Percentiles rank a stretch among this genome's conserved stretches.
phyloP scores from a whole-genome alignment of 2,888 invertebrate genomes.

The Hirudinaria manillensis region DNA sequence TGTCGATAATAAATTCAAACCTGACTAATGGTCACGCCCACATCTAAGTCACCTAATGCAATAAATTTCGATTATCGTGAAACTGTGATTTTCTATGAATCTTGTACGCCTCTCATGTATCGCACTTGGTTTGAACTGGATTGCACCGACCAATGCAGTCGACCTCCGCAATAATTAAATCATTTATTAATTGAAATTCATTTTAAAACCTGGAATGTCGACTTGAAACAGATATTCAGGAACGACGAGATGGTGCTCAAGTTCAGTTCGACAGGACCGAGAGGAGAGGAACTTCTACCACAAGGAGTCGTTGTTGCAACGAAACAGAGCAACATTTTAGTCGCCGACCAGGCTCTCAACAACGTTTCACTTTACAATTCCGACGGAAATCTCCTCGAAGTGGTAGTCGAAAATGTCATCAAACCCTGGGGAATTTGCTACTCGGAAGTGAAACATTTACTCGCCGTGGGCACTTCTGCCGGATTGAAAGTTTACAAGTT shows the following conservation, averaged over 20 bases:
- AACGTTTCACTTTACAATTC: conserved; percentile 16
- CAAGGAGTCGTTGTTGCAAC: conserved; percentile 18
- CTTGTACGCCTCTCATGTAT: no score
- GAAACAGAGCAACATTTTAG: conserved; percentile 11
- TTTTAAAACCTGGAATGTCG: no score
- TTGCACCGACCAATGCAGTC: no score
- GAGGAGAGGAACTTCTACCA: neutral
- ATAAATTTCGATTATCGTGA: no score
- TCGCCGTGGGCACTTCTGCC: conserved; percentile 9
- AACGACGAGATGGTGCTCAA: conserved; percentile 15
- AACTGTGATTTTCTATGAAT: no score
- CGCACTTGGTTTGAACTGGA: no score
- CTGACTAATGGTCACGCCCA: no score
- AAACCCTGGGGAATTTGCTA: conserved; percentile 13
- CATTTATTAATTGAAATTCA: no score
- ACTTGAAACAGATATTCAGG: conserved; percentile 9
- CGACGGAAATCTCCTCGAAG: conserved; percentile 9
- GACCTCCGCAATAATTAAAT: no score
- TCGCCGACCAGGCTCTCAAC: conserved; percentile 17
- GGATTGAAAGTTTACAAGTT: conserved; percentile 18
- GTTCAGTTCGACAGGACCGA: conserved; percentile 4
- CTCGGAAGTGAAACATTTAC: neutral
- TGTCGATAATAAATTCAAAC: no score
- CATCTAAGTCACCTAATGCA: no score
- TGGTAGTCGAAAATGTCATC: neutral